phyloP scores from a whole-genome alignment of 2,113 vertebrate genomes.

The Halcyon senegalensis region DNA sequence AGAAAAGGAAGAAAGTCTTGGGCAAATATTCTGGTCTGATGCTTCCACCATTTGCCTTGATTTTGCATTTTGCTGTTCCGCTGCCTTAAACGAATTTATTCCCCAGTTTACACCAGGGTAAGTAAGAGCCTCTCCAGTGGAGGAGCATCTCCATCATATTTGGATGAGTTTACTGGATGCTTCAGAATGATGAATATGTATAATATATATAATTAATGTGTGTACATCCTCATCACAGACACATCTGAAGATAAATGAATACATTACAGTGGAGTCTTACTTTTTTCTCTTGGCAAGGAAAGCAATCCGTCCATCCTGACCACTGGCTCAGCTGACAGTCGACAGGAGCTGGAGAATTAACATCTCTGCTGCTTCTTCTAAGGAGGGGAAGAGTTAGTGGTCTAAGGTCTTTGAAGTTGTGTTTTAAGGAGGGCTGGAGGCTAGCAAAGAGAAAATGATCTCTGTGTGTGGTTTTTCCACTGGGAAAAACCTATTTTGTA shows the following conservation, averaged over 20 bases:
- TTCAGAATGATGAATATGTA: slow-evolving; percentile 67
- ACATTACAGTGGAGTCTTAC: slow-evolving; percentile 72
- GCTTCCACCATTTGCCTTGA: slow-evolving; percentile 6
- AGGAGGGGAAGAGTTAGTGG: neutral
- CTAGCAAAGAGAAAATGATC: neutral
- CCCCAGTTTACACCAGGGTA: slow-evolving; percentile 12
- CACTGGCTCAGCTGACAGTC: slow-evolving; percentile 83
- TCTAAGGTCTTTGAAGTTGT: neutral
- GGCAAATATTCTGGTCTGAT: slow-evolving; percentile 7
- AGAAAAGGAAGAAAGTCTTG: neutral
- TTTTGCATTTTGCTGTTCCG: neutral
- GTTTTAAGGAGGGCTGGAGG: neutral
- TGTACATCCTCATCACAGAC: slow-evolving; percentile 54
- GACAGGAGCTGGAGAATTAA: slow-evolving; percentile 57
- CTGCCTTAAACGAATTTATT: neutral
- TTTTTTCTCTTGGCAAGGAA: slow-evolving; percentile 84
- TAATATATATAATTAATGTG: slow-evolving; percentile 72
- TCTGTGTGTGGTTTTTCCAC: neutral
- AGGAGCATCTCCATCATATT: slow-evolving; percentile 44
- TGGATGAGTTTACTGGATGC: slow-evolving; percentile 58
- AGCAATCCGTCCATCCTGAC: slow-evolving; percentile 89
- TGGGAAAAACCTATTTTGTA: neutral
- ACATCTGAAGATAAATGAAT: slow-evolving; percentile 57
- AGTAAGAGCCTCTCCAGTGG: neutral
- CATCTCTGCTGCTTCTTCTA: slow-evolving; percentile 65